Percentiles rank a stretch among this genome's conserved stretches.
These are phyloP conservation scores for Nothoprocta perdicaria DNA, from an alignment of 2,113 vertebrate species.

Conservation along the genomic window DNA sequence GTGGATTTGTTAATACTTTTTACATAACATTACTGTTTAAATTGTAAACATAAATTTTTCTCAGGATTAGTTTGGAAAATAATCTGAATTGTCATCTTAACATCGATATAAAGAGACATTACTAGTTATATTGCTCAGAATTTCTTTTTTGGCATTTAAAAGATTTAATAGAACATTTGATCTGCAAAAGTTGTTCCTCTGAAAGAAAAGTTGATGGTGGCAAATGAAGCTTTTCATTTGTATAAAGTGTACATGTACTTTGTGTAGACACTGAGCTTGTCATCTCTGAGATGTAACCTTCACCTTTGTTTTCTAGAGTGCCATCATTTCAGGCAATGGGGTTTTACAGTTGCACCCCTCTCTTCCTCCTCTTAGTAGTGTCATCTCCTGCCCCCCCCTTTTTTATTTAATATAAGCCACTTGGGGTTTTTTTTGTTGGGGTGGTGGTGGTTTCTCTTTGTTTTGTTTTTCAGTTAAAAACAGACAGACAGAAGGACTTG, in stretches of 20 bases:
- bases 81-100: conserved; percentile 80
- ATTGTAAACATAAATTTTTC: conserved; percentile 82
- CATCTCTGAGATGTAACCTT: conserved; percentile 66
- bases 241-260: conserved; percentile 74
- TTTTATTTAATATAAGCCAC: conserved; percentile 1
- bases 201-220: conserved; percentile 73
- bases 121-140: conserved; percentile 66
- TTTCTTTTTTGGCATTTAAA: conserved; percentile 75
- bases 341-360: conserved; percentile 66
- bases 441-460: not conserved
- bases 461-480: not conserved
- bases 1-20: conserved; percentile 89
- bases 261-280: conserved; percentile 75
- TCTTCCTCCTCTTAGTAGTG: conserved; percentile 38
- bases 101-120: conserved; percentile 74
- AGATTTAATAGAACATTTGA: conserved; percentile 70
- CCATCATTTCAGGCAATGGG: conserved; percentile 74
- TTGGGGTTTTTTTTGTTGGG: not conserved
- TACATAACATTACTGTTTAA: conserved; percentile 85
- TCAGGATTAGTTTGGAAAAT: conserved; percentile 81
- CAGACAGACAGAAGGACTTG: not conserved
- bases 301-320: conserved; percentile 72
- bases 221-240: conserved; percentile 78
- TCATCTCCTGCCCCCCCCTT: not conserved
- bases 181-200: conserved; percentile 74